phyloP scores from a whole-genome alignment of 1,140 invertebrate species.

The Drosophila novamexicana region DNA sequence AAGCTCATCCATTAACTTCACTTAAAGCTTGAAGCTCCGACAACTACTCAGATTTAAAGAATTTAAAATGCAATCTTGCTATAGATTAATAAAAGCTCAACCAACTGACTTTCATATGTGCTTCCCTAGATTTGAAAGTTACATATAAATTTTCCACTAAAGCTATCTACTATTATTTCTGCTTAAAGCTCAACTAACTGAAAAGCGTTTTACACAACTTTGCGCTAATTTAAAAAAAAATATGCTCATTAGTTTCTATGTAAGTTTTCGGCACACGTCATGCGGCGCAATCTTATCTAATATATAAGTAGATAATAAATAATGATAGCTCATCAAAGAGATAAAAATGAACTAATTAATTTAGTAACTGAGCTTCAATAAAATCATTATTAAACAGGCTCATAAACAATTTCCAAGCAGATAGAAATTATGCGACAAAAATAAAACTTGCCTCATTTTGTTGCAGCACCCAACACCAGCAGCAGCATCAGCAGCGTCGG shows the following conservation, averaged over 20 bases:
- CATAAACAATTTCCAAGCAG: neutral
- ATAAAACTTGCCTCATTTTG: conserved; percentile 30
- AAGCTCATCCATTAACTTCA: neutral
- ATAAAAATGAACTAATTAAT: conserved; percentile 18
- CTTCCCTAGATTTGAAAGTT: too few species aligned
- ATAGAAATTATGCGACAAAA: neutral
- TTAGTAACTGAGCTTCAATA: neutral
- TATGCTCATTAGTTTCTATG: neutral
- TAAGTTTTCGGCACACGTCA: neutral
- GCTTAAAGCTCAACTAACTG: too few species aligned
- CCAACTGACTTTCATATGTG: too few species aligned
- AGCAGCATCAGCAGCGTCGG: conserved; percentile 47
- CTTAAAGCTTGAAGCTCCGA: too few species aligned
- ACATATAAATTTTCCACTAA: too few species aligned
- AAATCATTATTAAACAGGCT: neutral
- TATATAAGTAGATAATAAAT: conserved; percentile 3
- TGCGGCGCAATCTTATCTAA: conserved; percentile 7
- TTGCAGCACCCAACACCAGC: conserved; percentile 64
- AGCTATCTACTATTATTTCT: too few species aligned
- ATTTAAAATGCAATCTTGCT: neutral
- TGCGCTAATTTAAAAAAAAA: too few species aligned
- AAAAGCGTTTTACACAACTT: too few species aligned
- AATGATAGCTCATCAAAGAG: neutral
- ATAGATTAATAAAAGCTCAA: too few species aligned
- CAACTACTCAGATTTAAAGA: neutral